Evolutionary conservation across 2,888 invertebrate genomes (phyloP).

Genomic region (Hemicrepidius hirtus): DNA sequence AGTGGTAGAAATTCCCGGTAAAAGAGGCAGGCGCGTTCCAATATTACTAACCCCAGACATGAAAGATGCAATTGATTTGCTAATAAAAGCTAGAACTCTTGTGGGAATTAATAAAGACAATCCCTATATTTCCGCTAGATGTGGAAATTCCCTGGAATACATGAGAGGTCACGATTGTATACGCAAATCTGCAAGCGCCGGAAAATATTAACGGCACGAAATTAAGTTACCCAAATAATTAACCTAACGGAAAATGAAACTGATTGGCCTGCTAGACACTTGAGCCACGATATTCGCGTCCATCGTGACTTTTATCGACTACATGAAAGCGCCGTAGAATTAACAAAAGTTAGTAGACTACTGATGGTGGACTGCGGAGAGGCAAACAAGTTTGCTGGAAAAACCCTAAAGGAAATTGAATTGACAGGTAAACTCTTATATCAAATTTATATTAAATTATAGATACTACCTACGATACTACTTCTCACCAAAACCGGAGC

Average conservation of each 20-base stretch:
- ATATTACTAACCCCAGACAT: conserved; percentile 35
- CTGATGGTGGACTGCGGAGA: not conserved
- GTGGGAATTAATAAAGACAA: not conserved
- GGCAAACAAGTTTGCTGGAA: not conserved
- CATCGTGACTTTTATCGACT: too few relatives aligned
- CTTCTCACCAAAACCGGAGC: too few relatives aligned
- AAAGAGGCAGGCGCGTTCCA: conserved; percentile 36
- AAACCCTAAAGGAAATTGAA: too few relatives aligned
- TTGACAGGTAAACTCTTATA: too few relatives aligned
- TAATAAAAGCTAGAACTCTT: too few relatives aligned
- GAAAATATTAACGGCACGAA: conserved; percentile 6
- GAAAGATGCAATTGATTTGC: conserved; percentile 17
- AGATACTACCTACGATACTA: too few relatives aligned
- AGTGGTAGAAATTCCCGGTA: conserved; percentile 35
- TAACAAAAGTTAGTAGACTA: not conserved
- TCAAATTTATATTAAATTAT: too few relatives aligned
- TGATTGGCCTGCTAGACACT: too few relatives aligned
- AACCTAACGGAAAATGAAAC: too few relatives aligned
- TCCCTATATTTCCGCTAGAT: conserved; percentile 30
- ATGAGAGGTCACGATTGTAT: conserved; percentile 35
- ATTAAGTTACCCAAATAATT: not conserved
- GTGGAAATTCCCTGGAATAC: conserved; percentile 8
- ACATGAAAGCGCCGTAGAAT: not conserved
- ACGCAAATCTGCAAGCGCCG: too few relatives aligned
- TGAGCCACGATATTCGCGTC: too few relatives aligned